Percentiles rank a stretch among this genome's conserved stretches.
Conservation (phyloP, 2,888 invertebrate species). For the Rotaria socialis region DNA sequence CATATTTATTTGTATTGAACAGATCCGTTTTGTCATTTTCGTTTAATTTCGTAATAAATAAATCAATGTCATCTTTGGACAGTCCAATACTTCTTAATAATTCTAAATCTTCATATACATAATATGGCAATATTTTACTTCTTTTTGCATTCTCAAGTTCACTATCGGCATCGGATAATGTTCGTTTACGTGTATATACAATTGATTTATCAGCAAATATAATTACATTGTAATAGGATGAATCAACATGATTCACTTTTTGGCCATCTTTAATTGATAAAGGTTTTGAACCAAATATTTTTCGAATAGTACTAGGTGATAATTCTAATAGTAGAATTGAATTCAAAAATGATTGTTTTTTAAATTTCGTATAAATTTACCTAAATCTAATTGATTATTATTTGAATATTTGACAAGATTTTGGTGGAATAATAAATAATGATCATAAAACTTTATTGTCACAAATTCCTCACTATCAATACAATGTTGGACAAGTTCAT, state of each 20-base stretch:
- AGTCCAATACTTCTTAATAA: neutral
- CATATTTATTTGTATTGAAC: neutral
- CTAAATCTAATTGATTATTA: neutral
- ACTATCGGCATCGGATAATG: neutral
- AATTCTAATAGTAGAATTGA: neutral
- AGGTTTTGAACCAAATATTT: neutral
- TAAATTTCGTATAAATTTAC: neutral
- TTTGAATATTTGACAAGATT: neutral
- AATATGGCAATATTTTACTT: neutral
- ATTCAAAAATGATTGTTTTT: neutral
- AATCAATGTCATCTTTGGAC: neutral
- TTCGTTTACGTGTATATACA: conserved; percentile 8
- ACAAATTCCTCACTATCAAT: neutral
- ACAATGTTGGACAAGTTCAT: conserved; percentile 3
- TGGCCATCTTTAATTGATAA: neutral
- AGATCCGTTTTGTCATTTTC: neutral
- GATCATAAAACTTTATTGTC: neutral
- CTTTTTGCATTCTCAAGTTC: neutral
- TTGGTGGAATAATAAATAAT: conserved; percentile 7
- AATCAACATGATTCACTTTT: neutral
- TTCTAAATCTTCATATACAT: neutral
- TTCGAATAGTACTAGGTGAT: neutral
- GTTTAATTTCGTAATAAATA: neutral
- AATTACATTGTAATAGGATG: neutral
- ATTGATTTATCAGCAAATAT: conserved; percentile 20